Evolutionary conservation across 2,888 invertebrate genomes (phyloP).

Genomic region (Abrostola tripartita): DNA sequence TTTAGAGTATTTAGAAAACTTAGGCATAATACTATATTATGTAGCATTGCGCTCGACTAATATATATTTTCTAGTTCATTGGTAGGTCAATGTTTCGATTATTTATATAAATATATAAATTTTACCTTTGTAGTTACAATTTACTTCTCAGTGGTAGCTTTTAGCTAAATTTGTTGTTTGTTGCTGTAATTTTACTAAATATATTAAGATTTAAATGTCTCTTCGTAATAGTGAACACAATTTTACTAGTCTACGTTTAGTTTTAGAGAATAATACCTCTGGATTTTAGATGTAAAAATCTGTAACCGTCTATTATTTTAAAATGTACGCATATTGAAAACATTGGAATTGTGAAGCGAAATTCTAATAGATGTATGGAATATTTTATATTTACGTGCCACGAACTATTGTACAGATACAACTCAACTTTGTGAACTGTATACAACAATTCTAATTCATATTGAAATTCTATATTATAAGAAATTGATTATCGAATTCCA

Average conservation of each 20-base stretch:
- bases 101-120: constrained; percentile 16
- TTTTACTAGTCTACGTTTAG: constrained; percentile 82
- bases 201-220: constrained; percentile 48
- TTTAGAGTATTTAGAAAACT: not conserved
- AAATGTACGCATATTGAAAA: constrained; percentile 17
- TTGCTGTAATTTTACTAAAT: constrained; percentile 63
- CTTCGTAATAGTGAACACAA: constrained; percentile 74
- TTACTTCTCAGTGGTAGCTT: constrained; percentile 65
- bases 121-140: constrained; percentile 38
- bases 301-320: constrained; percentile 46
- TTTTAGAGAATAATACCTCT: constrained; percentile 78
- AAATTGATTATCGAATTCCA: constrained; percentile 8
- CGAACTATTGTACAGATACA: constrained; percentile 10
- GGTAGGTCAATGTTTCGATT: constrained; percentile 19
- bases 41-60: constrained; percentile 8
- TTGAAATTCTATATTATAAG: constrained; percentile 15
- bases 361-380: constrained; percentile 12
- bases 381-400: constrained; percentile 22
- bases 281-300: constrained; percentile 64
- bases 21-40: constrained; percentile 7
- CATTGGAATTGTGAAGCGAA: constrained; percentile 19
- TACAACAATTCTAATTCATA: constrained; percentile 14
- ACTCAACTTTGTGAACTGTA: constrained; percentile 16
- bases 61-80: constrained; percentile 13
- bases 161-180: constrained; percentile 69